Percentiles rank a stretch among this genome's conserved stretches.
These are phyloP conservation scores for Scolanthus callimorphus DNA, from an alignment of 92 coral and sea anemone species.

Conservation along the genomic window DNA sequence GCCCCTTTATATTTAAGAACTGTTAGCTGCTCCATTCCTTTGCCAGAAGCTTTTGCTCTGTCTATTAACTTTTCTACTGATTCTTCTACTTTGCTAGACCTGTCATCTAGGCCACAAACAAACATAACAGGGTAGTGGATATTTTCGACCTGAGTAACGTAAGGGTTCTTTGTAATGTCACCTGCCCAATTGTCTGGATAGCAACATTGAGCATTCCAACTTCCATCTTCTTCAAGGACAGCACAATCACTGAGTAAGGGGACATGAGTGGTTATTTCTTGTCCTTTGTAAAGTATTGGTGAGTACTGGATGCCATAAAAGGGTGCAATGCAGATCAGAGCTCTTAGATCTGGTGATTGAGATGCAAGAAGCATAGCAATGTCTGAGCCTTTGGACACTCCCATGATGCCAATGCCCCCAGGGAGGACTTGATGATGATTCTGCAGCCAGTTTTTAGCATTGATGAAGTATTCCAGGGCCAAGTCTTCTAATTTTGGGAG, in stretches of 20 bases:
- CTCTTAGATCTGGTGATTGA: conserved; percentile 35
- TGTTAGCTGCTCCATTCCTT: conserved; percentile 31
- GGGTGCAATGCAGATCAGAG: conserved; percentile 34
- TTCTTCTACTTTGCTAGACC: background rate
- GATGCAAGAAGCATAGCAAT: conserved; percentile 43
- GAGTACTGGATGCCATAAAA: conserved; percentile 7
- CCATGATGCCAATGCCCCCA: conserved; percentile 53
- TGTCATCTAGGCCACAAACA: conserved; percentile 48
- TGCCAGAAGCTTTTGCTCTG: conserved; percentile 42
- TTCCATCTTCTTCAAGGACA: conserved; percentile 8
- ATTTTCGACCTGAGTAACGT: conserved; percentile 46
- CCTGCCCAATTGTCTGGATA: conserved; percentile 11
- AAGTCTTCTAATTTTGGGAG: conserved; percentile 47
- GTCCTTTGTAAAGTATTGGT: conserved; percentile 27
- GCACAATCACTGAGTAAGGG: background rate
- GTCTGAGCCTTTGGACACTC: conserved; percentile 58
- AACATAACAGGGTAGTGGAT: conserved; percentile 33
- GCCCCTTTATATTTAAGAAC: conserved; percentile 53
- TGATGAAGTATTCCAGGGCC: conserved; percentile 65
- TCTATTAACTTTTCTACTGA: conserved; percentile 18
- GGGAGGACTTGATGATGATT: conserved; percentile 43
- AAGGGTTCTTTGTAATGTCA: conserved; percentile 12
- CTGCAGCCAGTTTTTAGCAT: conserved; percentile 64
- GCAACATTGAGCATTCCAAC: background rate
- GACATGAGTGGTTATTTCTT: background rate